Evolutionary conservation across 2,113 vertebrate species (phyloP), one percentile per base, ranked within the genome.

Genomic region (Malurus elegans): DNA sequence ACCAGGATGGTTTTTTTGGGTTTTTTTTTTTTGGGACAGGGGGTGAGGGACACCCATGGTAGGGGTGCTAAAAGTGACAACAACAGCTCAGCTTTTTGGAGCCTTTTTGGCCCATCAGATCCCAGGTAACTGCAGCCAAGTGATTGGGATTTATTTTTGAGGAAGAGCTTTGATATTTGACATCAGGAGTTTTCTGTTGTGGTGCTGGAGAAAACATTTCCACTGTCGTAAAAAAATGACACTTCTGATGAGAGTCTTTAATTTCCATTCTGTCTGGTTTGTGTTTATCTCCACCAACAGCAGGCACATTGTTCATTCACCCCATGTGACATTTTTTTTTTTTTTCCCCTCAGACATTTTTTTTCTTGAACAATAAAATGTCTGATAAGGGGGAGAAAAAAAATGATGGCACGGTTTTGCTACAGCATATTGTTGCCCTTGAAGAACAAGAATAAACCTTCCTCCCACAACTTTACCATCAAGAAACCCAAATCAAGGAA

Each of bases 281-380:
- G 53, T 83, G 67, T 91, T 94, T 94, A 92, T 88, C 96, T 92
- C 70, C 71, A 67, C 50, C 40, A 93, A 85, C 80, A 80, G 83
- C 86, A 92, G 61, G 73, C 79, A 79, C 42, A 36, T 73, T 72
- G 26, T 60, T 92, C 96, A 79, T 78, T 78, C 87, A 80, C 54
- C 53, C 76, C 25, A 34, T 61, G 66, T 17, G 62, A 78, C 1
- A 1, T 8, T 60, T 86, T 38, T 26, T 70, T 24, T 26, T 26
- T 57, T 25, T 8, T 3, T 3, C 3, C 14, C 36, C 58, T 14
- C 20, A 90, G 89, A 73, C 47, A 54, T 25, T 88, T 95, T 95
- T 95, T 96, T 85, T 64, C 61, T 90, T 80, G 54, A 80, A 92
- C 71, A 96, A 83, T 79, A 80, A 82, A 88, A 60, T 61, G 40